Evolutionary conservation across 2,113 vertebrate genomes (phyloP).

Genomic region (Pitta sordida): DNA sequence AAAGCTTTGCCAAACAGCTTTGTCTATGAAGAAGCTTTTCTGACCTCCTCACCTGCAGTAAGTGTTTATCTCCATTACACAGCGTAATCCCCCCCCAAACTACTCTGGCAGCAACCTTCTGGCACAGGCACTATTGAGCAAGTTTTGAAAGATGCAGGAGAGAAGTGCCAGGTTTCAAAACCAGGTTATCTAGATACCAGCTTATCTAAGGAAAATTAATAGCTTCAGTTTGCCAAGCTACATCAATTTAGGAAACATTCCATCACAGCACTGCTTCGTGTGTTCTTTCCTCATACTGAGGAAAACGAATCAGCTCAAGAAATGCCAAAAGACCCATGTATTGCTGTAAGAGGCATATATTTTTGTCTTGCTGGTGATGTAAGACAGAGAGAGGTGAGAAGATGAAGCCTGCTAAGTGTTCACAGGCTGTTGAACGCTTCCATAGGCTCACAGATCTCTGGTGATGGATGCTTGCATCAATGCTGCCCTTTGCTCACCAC

Average conservation of each 20-base stretch:
- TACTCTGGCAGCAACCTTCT: not conserved
- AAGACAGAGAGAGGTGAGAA: not conserved
- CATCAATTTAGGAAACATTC: not conserved
- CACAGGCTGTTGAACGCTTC: not conserved
- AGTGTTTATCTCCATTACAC: not conserved
- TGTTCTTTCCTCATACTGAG: not conserved
- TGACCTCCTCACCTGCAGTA: not conserved
- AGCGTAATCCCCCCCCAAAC: not conserved
- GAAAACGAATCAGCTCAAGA: not conserved
- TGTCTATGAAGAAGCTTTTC: not conserved
- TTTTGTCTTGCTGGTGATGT: not conserved
- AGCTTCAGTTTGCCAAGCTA: not conserved
- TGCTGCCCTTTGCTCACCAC: constrained; percentile 29
- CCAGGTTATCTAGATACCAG: not conserved
- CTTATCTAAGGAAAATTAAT: constrained; percentile 5
- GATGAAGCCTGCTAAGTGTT: not conserved
- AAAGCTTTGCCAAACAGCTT: not conserved
- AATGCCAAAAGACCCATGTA: not conserved
- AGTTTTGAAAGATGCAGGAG: not conserved
- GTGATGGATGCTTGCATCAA: not conserved
- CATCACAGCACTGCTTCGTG: not conserved
- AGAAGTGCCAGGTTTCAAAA: not conserved
- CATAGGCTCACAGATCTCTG: not conserved
- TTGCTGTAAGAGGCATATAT: not conserved
- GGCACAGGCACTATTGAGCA: not conserved